Base-by-base conservation (phyloP, 2,797 vertebrate genomes). In the Hippopotamyrus pictus region DNA sequence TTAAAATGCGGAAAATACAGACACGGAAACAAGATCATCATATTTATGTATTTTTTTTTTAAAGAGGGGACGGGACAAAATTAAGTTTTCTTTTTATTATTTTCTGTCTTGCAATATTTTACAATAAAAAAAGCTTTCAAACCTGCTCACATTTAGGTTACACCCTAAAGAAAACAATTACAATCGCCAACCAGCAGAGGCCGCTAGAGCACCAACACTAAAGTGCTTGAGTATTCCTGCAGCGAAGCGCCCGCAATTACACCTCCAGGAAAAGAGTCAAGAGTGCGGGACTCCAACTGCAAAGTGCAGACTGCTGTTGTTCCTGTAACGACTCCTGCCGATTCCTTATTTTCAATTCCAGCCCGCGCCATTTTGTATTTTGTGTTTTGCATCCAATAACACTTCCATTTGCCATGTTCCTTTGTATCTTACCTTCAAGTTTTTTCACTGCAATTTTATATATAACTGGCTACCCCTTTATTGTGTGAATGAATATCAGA, bases 151-250 rank as follows among this genome's bases (percentile, higher is more conserved):
- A 14, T 57, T 14, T 57, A 25, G 57, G 5, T 7, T 29, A 87
- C 59, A 37, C 29, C 79, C 50, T 22, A 29, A 19, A n/a, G 51
- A 0, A 48, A 89, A 88, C 53, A 88, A 44, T 91, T 91, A 84
- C 85, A 54, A 76, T 2, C 8, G 1, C 12, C 88, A 29, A 8
- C 62, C 95, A 94, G 88, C 90, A 94, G 94, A 89, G 93, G 95
- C 91, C 94, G 92, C 91, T 95, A 59, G 29, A 87, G 53, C 85
- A 87, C 50, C 53, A n/a, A 87, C 29, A 29, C 85, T 12, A 59
- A 37, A 87, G 17, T 7, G 14, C 14, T 5, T 19, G 12, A 19
- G 53, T 29, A n/a, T 22, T 87, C 29, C 53, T 6, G 22, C 50
- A 57, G 48, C 22, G 50, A 57, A 19, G 5, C 85, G 8, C 53